Evolutionary conservation across 2,797 vertebrate genomes (phyloP).

Genomic region (Sibirionetta formosa): DNA sequence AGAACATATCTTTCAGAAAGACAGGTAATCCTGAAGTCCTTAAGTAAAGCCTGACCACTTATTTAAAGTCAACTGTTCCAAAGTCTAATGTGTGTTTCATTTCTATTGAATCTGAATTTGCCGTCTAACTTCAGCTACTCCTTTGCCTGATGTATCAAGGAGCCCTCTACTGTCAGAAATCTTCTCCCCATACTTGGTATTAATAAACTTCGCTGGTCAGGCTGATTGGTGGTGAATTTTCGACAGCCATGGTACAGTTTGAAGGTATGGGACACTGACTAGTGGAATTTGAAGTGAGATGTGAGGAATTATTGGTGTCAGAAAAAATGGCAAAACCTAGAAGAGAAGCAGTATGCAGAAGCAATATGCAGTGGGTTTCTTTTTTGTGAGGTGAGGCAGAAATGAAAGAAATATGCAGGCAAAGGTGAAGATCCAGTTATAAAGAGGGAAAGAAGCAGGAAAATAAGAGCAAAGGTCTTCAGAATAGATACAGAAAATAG

Average conservation of each 20-base stretch:
- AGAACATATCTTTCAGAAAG: neutral
- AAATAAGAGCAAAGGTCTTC: neutral
- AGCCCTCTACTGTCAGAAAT: conserved; percentile 74
- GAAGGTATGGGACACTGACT: neutral
- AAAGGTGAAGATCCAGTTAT: neutral
- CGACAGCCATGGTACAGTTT: neutral
- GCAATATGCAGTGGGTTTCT: neutral
- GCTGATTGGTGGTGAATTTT: neutral
- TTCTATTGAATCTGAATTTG: neutral
- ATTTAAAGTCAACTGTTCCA: neutral
- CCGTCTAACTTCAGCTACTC: neutral
- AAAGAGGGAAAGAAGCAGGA: neutral
- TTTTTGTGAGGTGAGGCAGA: neutral
- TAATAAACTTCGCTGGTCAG: conserved; percentile 5
- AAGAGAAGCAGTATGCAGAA: neutral
- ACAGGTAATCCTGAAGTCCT: neutral
- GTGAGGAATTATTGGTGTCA: neutral
- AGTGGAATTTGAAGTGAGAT: conserved; percentile 2
- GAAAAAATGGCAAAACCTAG: neutral
- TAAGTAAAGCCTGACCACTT: neutral
- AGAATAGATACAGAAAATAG: neutral
- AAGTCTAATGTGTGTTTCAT: neutral
- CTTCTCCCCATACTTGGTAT: conserved; percentile 10
- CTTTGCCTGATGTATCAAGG: conserved; percentile 66
- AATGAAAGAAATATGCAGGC: neutral